phyloP scores from a whole-genome alignment of 1,140 invertebrate genomes.

The Drosophila repleta region DNA sequence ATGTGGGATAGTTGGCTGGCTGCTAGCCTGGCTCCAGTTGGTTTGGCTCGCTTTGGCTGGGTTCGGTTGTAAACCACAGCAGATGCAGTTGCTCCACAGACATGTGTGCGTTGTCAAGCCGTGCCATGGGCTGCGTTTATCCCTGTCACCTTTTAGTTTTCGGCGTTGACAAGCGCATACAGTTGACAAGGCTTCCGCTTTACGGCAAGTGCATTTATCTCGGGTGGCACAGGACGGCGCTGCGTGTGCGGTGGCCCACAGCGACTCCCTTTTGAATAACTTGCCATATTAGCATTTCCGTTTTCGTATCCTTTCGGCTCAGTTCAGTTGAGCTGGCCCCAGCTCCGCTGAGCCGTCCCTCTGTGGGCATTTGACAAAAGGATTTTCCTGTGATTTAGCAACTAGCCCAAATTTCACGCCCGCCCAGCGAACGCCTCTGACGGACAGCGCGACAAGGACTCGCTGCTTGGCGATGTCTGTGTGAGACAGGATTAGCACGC shows the following conservation, averaged over 20 bases:
- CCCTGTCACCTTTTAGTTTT: constrained; percentile 82
- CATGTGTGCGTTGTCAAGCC: constrained; percentile 27
- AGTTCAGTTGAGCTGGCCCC: constrained; percentile 19
- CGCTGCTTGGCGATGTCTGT: constrained; percentile 26
- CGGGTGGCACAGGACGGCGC: constrained; percentile 11
- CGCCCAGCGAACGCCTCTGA: constrained; percentile 37
- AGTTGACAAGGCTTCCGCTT: constrained; percentile 60
- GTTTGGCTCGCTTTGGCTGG: background rate
- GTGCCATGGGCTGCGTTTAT: constrained; percentile 59
- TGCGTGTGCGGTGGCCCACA: background rate
- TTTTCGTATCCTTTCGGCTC: constrained; percentile 43
- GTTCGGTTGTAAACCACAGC: constrained; percentile 46
- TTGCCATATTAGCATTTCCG: constrained; percentile 71
- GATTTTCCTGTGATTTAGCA: constrained; percentile 75
- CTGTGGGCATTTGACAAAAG: constrained; percentile 79
- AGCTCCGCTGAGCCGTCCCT: constrained; percentile 49
- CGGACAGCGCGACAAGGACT: constrained; percentile 49
- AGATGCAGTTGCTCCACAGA: constrained; percentile 48
- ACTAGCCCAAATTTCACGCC: constrained; percentile 69
- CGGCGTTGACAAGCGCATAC: constrained; percentile 74
- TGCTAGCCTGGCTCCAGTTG: no score
- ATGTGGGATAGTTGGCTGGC: constrained; percentile 18
- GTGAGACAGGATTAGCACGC: constrained; percentile 65
- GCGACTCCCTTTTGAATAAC: constrained; percentile 78
- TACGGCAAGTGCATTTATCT: constrained; percentile 72